These are phyloP conservation scores for Drosophila funebris DNA, from an alignment of 1,140 invertebrate genomes.

Conservation along the genomic window DNA sequence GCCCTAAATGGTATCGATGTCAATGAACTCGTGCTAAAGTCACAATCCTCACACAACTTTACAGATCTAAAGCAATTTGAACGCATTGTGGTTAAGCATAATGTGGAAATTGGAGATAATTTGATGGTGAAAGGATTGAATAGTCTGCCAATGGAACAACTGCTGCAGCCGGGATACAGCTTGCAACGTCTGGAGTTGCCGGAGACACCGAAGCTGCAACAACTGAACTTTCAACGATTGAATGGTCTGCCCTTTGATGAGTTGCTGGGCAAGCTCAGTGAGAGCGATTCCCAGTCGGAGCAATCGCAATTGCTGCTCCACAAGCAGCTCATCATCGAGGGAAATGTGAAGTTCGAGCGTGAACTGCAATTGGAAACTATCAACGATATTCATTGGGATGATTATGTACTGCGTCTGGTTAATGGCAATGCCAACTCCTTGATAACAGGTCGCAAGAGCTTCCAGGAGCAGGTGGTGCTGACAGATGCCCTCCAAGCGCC, in stretches of 20 bases:
- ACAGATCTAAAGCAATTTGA: constrained; percentile 28
- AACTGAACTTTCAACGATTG: constrained; percentile 56
- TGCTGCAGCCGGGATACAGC: constrained; percentile 49
- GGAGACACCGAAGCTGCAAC: constrained; percentile 21
- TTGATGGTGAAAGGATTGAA: constrained; percentile 47
- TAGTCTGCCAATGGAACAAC: constrained; percentile 36
- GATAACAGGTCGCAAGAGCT: constrained; percentile 51
- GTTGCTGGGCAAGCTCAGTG: constrained; percentile 45
- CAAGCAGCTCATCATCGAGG: constrained; percentile 72
- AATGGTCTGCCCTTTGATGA: constrained; percentile 65
- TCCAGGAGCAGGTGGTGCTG: constrained; percentile 42
- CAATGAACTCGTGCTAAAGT: constrained; percentile 44
- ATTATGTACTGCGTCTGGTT: constrained; percentile 39
- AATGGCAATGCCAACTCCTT: constrained; percentile 38
- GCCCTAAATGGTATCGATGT: constrained; percentile 43
- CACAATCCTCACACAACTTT: constrained; percentile 33
- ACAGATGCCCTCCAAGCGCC: constrained; percentile 45
- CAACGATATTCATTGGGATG: constrained; percentile 57
- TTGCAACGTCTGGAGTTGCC: constrained; percentile 53
- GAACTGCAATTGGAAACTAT: constrained; percentile 45
- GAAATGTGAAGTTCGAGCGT: constrained; percentile 62
- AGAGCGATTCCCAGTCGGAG: neutral
- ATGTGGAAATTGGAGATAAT: constrained; percentile 10
- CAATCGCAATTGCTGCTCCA: constrained; percentile 47
- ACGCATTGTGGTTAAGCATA: constrained; percentile 31